Conservation (phyloP, 2,888 invertebrate genomes). For the Camponotus fellah region DNA sequence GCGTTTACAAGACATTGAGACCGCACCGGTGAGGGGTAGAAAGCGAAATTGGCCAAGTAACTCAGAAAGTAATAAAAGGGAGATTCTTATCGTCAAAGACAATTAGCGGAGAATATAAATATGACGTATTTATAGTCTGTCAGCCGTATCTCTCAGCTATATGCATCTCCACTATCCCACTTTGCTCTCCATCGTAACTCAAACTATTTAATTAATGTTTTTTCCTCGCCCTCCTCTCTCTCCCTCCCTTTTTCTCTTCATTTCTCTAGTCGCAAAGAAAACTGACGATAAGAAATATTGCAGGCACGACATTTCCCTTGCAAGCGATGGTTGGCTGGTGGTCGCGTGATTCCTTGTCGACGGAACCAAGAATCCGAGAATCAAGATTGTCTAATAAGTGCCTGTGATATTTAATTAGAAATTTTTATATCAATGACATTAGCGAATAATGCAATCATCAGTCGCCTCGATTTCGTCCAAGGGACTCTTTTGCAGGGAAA, state of each 20-base stretch:
- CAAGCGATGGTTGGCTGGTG: conserved; percentile 61
- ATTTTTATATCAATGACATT: not conserved
- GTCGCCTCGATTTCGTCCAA: not conserved
- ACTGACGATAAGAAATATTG: conserved; percentile 57
- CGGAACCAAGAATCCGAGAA: conserved; percentile 65
- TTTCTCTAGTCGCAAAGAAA: conserved; percentile 50
- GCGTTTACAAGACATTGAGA: conserved; percentile 46
- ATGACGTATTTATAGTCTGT: conserved; percentile 83
- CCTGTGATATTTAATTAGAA: conserved; percentile 58
- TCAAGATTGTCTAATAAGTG: not conserved
- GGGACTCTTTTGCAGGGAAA: not conserved
- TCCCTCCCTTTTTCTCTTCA: conserved; percentile 57
- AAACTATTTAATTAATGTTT: conserved; percentile 83
- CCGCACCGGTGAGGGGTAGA: conserved; percentile 16
- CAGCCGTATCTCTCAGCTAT: conserved; percentile 79
- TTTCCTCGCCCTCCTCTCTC: conserved; percentile 69
- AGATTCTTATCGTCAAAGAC: conserved; percentile 84
- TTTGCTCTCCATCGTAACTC: conserved; percentile 75
- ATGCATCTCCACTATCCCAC: conserved; percentile 64
- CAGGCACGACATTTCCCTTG: conserved; percentile 34
- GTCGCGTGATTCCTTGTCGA: conserved; percentile 74
- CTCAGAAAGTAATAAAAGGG: conserved; percentile 81
- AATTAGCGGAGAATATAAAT: conserved; percentile 85
- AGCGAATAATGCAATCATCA: not conserved
- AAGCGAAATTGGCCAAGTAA: conserved; percentile 70